phyloP scores from a whole-genome alignment of 2,797 vertebrate species.

The Sarcoramphus papa region DNA sequence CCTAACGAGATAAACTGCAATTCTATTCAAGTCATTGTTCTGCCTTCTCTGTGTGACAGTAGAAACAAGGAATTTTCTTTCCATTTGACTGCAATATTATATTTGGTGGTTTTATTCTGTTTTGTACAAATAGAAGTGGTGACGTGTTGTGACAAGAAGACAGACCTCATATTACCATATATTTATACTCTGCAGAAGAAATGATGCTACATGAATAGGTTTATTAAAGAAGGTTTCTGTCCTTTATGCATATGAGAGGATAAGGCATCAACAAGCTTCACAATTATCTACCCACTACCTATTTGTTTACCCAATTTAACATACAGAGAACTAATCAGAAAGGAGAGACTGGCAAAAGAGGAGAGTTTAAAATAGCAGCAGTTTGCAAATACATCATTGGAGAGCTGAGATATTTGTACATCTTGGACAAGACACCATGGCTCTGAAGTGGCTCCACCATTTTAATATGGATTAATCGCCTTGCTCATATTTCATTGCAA shows the following conservation, averaged over 20 bases:
- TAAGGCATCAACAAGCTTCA: slow-evolving; percentile 23
- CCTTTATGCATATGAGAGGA: slow-evolving; percentile 40
- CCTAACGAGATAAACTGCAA: slow-evolving; percentile 69
- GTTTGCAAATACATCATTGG: not conserved
- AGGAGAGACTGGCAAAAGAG: not conserved
- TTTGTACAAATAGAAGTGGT: slow-evolving; percentile 68
- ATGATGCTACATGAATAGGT: slow-evolving; percentile 40
- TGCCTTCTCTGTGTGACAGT: slow-evolving; percentile 67
- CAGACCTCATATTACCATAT: slow-evolving; percentile 69
- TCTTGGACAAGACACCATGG: not conserved
- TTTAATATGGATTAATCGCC: not conserved
- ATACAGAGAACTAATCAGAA: slow-evolving; percentile 36
- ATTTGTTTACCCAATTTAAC: slow-evolving; percentile 41
- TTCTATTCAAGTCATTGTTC: slow-evolving; percentile 65
- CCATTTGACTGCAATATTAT: slow-evolving; percentile 70
- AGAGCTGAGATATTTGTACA: not conserved
- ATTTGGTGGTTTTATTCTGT: slow-evolving; percentile 72
- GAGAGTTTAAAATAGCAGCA: not conserved
- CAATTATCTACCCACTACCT: slow-evolving; percentile 24
- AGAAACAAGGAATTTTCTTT: slow-evolving; percentile 60
- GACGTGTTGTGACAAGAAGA: slow-evolving; percentile 74
- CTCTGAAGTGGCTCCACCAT: not conserved
- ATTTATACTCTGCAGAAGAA: slow-evolving; percentile 62
- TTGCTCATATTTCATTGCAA: not conserved
- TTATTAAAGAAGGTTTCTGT: slow-evolving; percentile 48